phyloP scores from a whole-genome alignment of 2,888 invertebrate species.

The Eretmocerus hayati region DNA sequence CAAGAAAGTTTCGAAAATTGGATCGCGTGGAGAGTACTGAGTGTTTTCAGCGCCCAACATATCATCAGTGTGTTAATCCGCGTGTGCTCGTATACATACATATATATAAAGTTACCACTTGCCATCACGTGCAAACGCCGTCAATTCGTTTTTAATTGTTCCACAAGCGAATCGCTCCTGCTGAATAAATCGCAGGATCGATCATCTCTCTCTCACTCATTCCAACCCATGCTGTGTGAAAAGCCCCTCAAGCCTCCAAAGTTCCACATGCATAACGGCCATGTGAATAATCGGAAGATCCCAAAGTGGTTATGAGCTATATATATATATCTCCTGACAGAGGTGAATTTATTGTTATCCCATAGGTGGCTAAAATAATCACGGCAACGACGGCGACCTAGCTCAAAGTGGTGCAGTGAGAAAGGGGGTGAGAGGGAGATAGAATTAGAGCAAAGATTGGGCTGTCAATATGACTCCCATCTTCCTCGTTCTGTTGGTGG shows the following conservation, averaged over 20 bases:
- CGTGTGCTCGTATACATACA: too few relatives aligned
- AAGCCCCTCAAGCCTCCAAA: neutral
- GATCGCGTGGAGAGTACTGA: too few relatives aligned
- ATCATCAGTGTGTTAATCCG: too few relatives aligned
- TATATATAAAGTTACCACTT: too few relatives aligned
- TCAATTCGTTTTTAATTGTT: too few relatives aligned
- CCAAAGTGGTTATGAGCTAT: neutral
- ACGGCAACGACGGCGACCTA: conserved; percentile 26
- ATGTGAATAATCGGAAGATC: conserved; percentile 18
- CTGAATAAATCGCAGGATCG: too few relatives aligned
- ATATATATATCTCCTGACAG: conserved; percentile 41
- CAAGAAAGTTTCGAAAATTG: too few relatives aligned
- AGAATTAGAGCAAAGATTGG: conserved; percentile 23
- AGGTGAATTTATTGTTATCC: conserved; percentile 35
- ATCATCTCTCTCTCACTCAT: too few relatives aligned
- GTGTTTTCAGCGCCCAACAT: too few relatives aligned
- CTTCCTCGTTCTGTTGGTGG: conserved; percentile 46
- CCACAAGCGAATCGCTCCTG: too few relatives aligned
- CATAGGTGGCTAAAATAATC: conserved; percentile 35
- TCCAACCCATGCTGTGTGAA: too few relatives aligned
- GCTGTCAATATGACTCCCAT: conserved; percentile 47
- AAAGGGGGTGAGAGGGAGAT: conserved; percentile 38
- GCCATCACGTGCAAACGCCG: too few relatives aligned
- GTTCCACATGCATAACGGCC: conserved; percentile 1
- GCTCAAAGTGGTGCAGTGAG: conserved; percentile 43